A percentile compares a stretch with the other conserved stretches of the same genome.
These are phyloP conservation scores for Colletes latitarsis DNA, from an alignment of 1,140 invertebrate genomes.

Conservation along the genomic window DNA sequence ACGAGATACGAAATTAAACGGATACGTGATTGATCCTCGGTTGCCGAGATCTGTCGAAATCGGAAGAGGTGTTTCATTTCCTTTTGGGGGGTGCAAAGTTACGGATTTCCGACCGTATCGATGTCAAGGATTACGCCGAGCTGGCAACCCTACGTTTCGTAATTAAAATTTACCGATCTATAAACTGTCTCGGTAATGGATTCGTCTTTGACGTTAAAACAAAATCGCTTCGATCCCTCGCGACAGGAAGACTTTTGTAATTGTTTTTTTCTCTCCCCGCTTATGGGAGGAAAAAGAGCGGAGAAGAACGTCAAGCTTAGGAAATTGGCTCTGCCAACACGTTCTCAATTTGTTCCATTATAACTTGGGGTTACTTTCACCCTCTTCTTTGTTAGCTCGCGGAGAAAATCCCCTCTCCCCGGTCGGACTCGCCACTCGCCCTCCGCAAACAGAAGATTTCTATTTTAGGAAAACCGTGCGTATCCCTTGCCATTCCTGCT, in stretches of 20 bases:
- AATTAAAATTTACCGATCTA: too few species aligned
- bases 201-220: neutral
- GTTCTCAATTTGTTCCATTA: conserved; percentile 25
- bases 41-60: too few species aligned
- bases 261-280: neutral
- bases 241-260: neutral
- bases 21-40: too few species aligned
- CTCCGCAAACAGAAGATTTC: neutral
- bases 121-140: too few species aligned
- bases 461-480: neutral
- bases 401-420: neutral
- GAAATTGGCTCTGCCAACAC: neutral
- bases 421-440: neutral
- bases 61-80: too few species aligned
- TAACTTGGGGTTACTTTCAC: conserved; percentile 18
- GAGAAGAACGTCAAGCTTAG: neutral
- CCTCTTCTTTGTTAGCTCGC: conserved; percentile 8
- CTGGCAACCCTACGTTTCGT: too few species aligned
- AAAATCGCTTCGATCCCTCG: neutral
- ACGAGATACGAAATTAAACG: too few species aligned
- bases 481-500: neutral
- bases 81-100: too few species aligned
- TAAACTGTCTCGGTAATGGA: too few species aligned
- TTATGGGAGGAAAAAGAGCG: neutral
- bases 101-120: too few species aligned